A percentile compares a stretch with the other conserved stretches of the same genome.
phyloP scores from a whole-genome alignment of 2,113 vertebrate genomes.

The Dolichotis patagonum region DNA sequence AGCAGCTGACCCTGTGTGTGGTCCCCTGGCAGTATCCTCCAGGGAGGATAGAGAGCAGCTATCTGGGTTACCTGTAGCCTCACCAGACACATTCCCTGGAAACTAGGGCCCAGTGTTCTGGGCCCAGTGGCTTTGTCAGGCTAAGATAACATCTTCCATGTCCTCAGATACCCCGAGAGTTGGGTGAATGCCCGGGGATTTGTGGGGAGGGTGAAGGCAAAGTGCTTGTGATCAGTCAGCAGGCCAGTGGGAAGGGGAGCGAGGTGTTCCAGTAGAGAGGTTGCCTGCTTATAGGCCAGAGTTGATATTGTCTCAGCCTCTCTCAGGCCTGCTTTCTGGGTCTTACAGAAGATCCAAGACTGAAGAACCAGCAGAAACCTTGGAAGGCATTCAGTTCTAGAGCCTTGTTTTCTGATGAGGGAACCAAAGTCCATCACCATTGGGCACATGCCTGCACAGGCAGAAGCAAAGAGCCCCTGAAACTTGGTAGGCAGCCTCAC shows the following conservation, averaged over 20 bases:
- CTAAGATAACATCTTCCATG: constrained; percentile 60
- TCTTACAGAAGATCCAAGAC: neutral
- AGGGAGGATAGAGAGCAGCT: neutral
- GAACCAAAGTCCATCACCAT: neutral
- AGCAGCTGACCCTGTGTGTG: neutral
- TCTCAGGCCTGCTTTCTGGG: neutral
- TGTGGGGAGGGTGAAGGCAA: neutral
- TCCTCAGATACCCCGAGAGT: constrained; percentile 71
- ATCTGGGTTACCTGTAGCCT: constrained; percentile 72
- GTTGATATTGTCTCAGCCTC: neutral
- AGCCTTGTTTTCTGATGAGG: neutral
- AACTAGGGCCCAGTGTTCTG: constrained; percentile 69
- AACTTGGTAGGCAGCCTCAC: neutral
- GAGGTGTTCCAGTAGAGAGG: accelerated
- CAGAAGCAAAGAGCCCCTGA: neutral
- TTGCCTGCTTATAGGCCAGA: neutral
- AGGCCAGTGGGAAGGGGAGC: neutral
- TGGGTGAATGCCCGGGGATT: neutral
- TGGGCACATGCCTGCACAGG: accelerated
- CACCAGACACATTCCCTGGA: constrained; percentile 62
- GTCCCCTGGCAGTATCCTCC: neutral
- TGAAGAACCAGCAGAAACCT: neutral
- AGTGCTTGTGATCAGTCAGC: neutral
- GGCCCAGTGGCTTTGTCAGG: constrained; percentile 18
- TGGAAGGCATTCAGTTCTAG: neutral